Conservation (phyloP, 2,797 vertebrate species). For the Peromyscus nudipes region DNA sequence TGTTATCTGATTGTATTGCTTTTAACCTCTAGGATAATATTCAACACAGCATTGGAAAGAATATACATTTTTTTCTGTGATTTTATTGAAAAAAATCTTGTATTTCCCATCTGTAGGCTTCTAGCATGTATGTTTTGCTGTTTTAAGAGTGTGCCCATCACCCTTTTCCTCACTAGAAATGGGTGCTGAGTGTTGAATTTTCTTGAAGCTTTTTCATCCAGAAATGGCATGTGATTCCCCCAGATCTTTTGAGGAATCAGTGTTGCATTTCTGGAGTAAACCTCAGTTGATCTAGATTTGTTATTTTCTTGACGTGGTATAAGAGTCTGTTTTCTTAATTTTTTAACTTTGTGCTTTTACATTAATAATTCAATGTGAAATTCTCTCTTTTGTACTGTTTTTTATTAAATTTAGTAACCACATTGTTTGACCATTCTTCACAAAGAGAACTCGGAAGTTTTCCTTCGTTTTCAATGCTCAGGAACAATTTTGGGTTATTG, state of each 20-base stretch:
- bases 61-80: background rate
- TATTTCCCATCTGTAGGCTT: background rate
- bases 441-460: background rate
- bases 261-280: constrained; percentile 20
- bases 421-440: background rate
- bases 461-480: background rate
- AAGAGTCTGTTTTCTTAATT: background rate
- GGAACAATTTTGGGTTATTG: background rate
- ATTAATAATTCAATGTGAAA: background rate
- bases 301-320: background rate
- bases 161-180: background rate
- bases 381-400: background rate
- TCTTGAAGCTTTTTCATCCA: constrained; percentile 12
- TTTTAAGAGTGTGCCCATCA: background rate
- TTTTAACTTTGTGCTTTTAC: background rate
- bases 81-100: background rate
- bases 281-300: background rate
- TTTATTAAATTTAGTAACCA: background rate
- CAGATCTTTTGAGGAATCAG: background rate
- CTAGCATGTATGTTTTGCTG: background rate
- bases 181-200: background rate
- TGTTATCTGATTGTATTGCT: background rate
- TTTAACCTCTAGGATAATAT: background rate
- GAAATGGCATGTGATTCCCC: too few relatives aligned
- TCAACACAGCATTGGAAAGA: background rate